Evolutionary conservation across 2,113 vertebrate species (phyloP).

Genomic region (Kryptolebias marmoratus): DNA sequence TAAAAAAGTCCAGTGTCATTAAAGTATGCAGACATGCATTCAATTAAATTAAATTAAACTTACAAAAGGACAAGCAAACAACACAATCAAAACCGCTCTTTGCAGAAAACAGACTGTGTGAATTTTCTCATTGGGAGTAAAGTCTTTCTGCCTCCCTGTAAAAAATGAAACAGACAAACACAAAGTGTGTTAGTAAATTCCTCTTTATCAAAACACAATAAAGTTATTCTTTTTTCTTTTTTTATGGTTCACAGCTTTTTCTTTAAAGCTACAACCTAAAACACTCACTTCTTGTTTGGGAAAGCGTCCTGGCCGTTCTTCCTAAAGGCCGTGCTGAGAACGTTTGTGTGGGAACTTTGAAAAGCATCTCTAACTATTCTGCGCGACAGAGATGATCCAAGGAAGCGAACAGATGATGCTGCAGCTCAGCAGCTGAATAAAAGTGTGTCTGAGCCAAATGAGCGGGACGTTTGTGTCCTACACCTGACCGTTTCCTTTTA

Average conservation of each 20-base stretch:
- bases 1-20: not conserved
- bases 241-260: no score
- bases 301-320: not conserved
- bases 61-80: slow-evolving; percentile 18
- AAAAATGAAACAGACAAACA: slow-evolving; percentile 7
- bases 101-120: slow-evolving; percentile 11
- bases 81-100: slow-evolving; percentile 18
- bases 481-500: no score
- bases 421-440: no score
- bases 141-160: slow-evolving; percentile 37
- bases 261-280: no score
- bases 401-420: no score
- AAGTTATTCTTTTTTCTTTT: not conserved
- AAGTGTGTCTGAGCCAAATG: no score
- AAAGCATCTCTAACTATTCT: no score
- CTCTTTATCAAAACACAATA: not conserved
- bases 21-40: slow-evolving; percentile 9
- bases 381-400: no score
- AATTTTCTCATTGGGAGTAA: slow-evolving; percentile 22
- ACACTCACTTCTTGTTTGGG: not conserved
- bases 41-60: slow-evolving; percentile 36
- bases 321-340: no score
- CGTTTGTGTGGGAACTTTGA: no score
- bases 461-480: no score
- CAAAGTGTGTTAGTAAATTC: not conserved